These are phyloP conservation scores for Leptinotarsa haldemani DNA, from an alignment of 2,888 invertebrate genomes.

Conservation along the genomic window DNA sequence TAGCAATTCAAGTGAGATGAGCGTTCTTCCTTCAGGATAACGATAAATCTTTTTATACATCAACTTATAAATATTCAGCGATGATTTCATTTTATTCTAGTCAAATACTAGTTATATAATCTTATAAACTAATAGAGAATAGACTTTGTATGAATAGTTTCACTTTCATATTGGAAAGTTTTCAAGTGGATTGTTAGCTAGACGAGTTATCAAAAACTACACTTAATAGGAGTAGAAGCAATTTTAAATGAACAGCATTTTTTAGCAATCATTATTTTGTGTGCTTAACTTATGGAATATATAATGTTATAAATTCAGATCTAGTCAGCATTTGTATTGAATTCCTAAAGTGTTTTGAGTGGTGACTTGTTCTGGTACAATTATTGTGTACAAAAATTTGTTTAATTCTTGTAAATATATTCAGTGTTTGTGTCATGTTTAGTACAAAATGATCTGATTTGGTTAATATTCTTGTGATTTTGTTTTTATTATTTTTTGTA, in stretches of 20 bases:
- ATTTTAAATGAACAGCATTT: slow-evolving; percentile 17
- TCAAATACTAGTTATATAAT: slow-evolving; percentile 33
- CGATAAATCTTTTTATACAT: no score
- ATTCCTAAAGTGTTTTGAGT: neutral
- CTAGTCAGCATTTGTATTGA: neutral
- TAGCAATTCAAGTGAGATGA: no score
- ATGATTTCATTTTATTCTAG: slow-evolving; percentile 32
- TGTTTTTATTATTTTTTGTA: slow-evolving; percentile 33
- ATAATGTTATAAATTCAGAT: neutral
- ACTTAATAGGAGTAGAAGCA: slow-evolving; percentile 8
- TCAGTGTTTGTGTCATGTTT: slow-evolving; percentile 10
- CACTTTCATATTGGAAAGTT: slow-evolving; percentile 39
- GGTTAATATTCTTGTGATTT: slow-evolving; percentile 6
- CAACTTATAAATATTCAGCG: slow-evolving; percentile 1
- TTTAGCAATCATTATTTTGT: slow-evolving; percentile 8
- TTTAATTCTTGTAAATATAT: slow-evolving; percentile 19
- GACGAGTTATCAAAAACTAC: slow-evolving; percentile 8
- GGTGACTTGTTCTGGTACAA: slow-evolving; percentile 1
- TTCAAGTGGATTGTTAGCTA: slow-evolving; percentile 41
- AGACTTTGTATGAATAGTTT: slow-evolving; percentile 26
- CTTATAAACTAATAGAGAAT: slow-evolving; percentile 25
- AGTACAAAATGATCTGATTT: slow-evolving; percentile 25
- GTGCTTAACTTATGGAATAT: neutral
- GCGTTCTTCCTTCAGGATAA: no score
- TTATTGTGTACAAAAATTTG: slow-evolving; percentile 29